Evolutionary conservation across 2,113 vertebrate genomes (phyloP), one percentile per base, ranked within the genome.

Genomic region (Puffinus mauretanicus): DNA sequence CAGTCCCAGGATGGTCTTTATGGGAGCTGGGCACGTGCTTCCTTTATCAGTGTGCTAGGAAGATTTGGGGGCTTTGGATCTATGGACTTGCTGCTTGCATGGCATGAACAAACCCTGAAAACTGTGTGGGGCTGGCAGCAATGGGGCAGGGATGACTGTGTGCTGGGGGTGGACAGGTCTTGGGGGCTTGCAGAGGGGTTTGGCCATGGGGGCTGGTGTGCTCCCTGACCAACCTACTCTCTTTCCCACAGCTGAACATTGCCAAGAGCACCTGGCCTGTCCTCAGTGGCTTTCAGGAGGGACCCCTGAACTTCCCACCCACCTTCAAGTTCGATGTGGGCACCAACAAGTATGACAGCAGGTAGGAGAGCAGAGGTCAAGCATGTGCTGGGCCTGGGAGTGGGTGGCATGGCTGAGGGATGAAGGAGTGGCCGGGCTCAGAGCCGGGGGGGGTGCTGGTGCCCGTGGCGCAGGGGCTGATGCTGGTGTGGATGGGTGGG

Each of bases 261-360:
- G 99, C 99, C 60, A 99, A 99, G 97, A 98, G 52, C 82, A 98
- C 98, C 14, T 99, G 99, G 98, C 98, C 98, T 62, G 98, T 99
- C 86, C 98, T 99, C 91, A 99, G 98, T 7, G 99, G 99, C 38
- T 99, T 99, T 96, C 98, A 98, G 67, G 99, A 99, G 88, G 99
- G 99, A 7, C 98, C 98, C 7, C 98, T 99, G 27, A 99, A 98
- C 86, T 99, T 99, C 62, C 99, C 99, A 7, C 99, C 99, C 14
- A 99, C 99, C 7, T 99, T 99, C 97, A 99, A 99, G 95, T 99
- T 99, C 52, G 99, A 99, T 18, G 99, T 99, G 96, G 99, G 99
- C 55, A 99, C 99, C 77, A 99, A 99, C 90, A 99, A 98, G 10
- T 99, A 99, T 0, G 99, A 99, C 94, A 99, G 99, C 96, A 99